These are phyloP conservation scores for Centropristis striata DNA, from an alignment of 2,113 vertebrate species.

Conservation along the genomic window DNA sequence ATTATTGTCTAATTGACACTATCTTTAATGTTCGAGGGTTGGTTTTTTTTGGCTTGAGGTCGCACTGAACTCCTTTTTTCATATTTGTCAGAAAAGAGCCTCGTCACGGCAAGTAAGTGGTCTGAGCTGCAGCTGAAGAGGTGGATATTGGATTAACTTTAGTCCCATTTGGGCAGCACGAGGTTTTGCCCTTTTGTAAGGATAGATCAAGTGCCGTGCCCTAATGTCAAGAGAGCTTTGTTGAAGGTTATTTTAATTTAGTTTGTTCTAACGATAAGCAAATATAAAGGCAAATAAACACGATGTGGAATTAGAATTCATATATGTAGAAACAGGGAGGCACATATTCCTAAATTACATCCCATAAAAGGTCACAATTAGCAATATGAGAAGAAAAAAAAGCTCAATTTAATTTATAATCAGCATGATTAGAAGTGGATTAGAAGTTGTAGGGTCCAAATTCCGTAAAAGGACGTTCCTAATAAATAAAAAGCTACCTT, in stretches of 20 bases:
- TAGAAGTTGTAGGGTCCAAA: neutral
- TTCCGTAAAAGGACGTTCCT: neutral
- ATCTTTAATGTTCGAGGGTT: slow-evolving; percentile 5
- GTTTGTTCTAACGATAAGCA: no score
- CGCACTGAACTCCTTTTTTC: neutral
- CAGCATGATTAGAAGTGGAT: neutral
- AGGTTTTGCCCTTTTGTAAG: slow-evolving; percentile 5
- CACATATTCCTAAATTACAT: neutral
- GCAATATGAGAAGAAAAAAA: neutral
- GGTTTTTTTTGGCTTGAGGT: slow-evolving; percentile 10
- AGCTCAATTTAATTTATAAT: no score
- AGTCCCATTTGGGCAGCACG: neutral
- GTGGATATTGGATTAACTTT: slow-evolving; percentile 31
- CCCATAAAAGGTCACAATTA: neutral
- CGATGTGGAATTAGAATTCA: neutral
- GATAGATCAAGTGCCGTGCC: neutral
- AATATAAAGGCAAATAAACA: neutral
- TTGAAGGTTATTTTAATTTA: neutral
- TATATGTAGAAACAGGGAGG: neutral
- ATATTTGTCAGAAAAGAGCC: slow-evolving; percentile 11
- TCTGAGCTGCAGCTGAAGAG: slow-evolving; percentile 21
- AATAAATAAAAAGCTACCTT: neutral
- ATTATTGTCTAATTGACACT: slow-evolving; percentile 3
- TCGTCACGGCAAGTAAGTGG: neutral
- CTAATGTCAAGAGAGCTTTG: neutral